Percentiles rank a stretch among this genome's conserved stretches.
phyloP scores from a whole-genome alignment of 2,113 vertebrate genomes.

The Pleuronectes platessa region DNA sequence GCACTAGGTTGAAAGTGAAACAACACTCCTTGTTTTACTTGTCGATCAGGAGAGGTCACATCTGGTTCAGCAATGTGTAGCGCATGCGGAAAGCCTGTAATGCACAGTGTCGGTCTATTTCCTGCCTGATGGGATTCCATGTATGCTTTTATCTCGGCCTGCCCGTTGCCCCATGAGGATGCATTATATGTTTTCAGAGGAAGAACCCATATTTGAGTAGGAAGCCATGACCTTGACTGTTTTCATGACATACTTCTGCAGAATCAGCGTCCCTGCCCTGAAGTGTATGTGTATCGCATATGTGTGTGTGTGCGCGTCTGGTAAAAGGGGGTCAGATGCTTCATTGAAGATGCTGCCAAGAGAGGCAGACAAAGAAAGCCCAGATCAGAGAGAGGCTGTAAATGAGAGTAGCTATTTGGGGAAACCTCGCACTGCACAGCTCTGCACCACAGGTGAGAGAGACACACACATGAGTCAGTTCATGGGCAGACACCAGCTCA shows the following conservation, averaged over 20 bases:
- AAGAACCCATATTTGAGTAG: neutral
- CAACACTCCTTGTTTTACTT: constrained; percentile 6
- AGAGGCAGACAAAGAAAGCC: constrained; percentile 69
- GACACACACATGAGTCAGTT: constrained; percentile 59
- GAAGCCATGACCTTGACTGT: constrained; percentile 3
- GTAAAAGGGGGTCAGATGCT: constrained; percentile 62
- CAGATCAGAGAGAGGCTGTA: constrained; percentile 67
- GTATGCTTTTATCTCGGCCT: constrained; percentile 28
- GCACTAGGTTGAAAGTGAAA: constrained; percentile 17
- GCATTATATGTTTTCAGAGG: constrained; percentile 2
- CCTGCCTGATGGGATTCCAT: constrained; percentile 14
- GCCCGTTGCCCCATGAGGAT: constrained; percentile 10
- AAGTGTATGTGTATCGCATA: constrained; percentile 1
- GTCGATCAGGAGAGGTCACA: constrained; percentile 26
- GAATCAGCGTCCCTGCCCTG: neutral
- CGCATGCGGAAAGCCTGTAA: constrained; percentile 9
- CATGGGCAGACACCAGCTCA: constrained; percentile 51
- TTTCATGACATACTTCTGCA: neutral
- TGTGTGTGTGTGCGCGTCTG: constrained; percentile 9
- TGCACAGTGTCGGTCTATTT: constrained; percentile 24
- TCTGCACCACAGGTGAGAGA: constrained; percentile 53
- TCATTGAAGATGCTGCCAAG: constrained; percentile 60
- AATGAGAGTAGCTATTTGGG: constrained; percentile 71
- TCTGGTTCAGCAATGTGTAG: constrained; percentile 27
- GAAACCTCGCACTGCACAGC: constrained; percentile 57